These are phyloP conservation scores for Temnothorax unifasciatus DNA, from an alignment of 2,888 invertebrate species.

Conservation along the genomic window DNA sequence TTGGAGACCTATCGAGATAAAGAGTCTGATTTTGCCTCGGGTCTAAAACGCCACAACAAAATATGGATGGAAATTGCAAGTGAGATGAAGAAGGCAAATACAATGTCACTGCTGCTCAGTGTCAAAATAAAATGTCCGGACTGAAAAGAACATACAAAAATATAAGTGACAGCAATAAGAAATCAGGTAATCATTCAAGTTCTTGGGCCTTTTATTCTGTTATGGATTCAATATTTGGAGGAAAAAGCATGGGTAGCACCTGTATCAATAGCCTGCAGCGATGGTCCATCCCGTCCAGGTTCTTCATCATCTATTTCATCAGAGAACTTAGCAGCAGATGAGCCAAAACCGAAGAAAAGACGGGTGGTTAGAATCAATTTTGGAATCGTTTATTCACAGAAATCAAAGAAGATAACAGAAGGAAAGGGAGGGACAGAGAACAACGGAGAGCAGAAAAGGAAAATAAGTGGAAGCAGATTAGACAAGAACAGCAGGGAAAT, in stretches of 20 bases:
- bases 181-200: conserved; percentile 18
- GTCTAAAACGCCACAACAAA: background rate
- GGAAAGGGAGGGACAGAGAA: background rate
- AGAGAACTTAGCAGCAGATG: background rate
- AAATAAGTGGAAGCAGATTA: background rate
- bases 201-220: conserved; percentile 19
- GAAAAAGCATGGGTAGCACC: conserved; percentile 3
- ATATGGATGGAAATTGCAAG: conserved; percentile 2
- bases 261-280: conserved; percentile 2
- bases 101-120: background rate
- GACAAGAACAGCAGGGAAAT: no score
- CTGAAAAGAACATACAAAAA: conserved; percentile 21
- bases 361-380: conserved; percentile 8
- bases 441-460: background rate
- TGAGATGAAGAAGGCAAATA: conserved; percentile 14
- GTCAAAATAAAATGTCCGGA: conserved; percentile 25
- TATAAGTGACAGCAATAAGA: conserved; percentile 11
- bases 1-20: background rate
- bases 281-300: background rate
- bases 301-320: background rate
- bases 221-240: conserved; percentile 29
- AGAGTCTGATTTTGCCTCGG: background rate
- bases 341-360: background rate
- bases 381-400: background rate
- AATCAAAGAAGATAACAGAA: conserved; percentile 7